Conservation (phyloP, 2,797 vertebrate genomes). For the Pangasius krempfi region DNA sequence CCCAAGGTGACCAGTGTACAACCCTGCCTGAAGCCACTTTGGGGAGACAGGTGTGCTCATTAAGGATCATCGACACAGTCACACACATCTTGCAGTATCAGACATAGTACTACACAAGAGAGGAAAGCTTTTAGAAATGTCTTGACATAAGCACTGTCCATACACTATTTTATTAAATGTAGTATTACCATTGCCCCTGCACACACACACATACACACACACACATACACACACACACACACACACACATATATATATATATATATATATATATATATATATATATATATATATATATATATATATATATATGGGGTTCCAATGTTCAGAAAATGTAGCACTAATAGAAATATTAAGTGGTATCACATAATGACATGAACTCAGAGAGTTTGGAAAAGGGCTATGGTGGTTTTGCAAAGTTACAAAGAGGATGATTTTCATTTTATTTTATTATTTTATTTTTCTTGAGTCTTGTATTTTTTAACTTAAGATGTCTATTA, state of each 20-base stretch:
- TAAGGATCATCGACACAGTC: slow-evolving; percentile 17
- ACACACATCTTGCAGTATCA: background rate
- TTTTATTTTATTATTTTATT: background rate
- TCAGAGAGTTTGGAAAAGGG: background rate
- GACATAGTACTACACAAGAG: background rate
- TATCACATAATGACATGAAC: background rate
- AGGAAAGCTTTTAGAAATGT: background rate
- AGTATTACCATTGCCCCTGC: background rate
- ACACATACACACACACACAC: no score
- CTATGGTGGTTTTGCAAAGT: background rate
- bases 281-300: no score
- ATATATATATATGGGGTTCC: no score
- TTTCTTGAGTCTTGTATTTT: background rate
- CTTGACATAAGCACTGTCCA: background rate
- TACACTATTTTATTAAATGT: background rate
- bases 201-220: no score
- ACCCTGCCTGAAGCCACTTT: slow-evolving; percentile 15
- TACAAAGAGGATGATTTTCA: background rate
- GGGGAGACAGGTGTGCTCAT: slow-evolving; percentile 32
- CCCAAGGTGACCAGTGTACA: slow-evolving; percentile 4
- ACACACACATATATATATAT: no score
- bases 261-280: no score
- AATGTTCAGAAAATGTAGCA: background rate
- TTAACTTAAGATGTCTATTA: background rate
- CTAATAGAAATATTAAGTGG: background rate